phyloP scores from a whole-genome alignment of 2,797 vertebrate genomes.

The Podarcis lilfordi region DNA sequence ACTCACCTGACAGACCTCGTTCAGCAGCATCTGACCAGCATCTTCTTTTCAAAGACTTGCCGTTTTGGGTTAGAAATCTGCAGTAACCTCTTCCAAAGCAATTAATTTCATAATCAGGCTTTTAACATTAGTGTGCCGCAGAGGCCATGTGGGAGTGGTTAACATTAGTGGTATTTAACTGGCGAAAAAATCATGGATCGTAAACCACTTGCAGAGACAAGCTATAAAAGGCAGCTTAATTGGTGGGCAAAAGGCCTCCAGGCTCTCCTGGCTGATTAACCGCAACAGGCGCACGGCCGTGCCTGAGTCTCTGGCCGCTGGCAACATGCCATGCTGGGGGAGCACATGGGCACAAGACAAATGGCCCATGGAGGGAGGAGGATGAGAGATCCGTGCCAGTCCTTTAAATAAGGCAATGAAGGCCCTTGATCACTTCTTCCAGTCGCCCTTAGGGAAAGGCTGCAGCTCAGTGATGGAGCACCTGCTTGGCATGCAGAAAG shows the following conservation, averaged over 20 bases:
- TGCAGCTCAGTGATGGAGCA: too few relatives aligned
- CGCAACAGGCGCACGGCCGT: conserved; percentile 58
- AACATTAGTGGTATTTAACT: conserved; percentile 78
- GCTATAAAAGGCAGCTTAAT: conserved; percentile 75
- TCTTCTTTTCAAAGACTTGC: background rate
- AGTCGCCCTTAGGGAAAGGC: too few relatives aligned
- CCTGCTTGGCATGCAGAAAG: too few relatives aligned
- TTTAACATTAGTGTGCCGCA: conserved; percentile 60
- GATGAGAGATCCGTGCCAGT: background rate
- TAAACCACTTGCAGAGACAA: conserved; percentile 67
- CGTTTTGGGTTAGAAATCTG: conserved; percentile 60
- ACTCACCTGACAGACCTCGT: too few relatives aligned
- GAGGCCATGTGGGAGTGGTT: conserved; percentile 72
- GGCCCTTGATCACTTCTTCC: background rate
- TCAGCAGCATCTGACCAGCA: background rate
- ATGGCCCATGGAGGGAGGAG: too few relatives aligned
- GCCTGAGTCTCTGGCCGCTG: background rate
- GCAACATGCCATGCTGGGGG: background rate
- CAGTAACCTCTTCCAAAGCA: conserved; percentile 73
- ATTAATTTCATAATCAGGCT: conserved; percentile 78
- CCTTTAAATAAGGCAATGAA: background rate
- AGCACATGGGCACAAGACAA: background rate
- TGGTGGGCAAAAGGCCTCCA: conserved; percentile 70
- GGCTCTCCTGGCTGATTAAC: conserved; percentile 63
- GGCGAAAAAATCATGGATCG: conserved; percentile 60